Evolutionary conservation across 2,888 invertebrate species (phyloP), one percentile per base, ranked within the genome.

Genomic region (Chydorus sphaericus): DNA sequence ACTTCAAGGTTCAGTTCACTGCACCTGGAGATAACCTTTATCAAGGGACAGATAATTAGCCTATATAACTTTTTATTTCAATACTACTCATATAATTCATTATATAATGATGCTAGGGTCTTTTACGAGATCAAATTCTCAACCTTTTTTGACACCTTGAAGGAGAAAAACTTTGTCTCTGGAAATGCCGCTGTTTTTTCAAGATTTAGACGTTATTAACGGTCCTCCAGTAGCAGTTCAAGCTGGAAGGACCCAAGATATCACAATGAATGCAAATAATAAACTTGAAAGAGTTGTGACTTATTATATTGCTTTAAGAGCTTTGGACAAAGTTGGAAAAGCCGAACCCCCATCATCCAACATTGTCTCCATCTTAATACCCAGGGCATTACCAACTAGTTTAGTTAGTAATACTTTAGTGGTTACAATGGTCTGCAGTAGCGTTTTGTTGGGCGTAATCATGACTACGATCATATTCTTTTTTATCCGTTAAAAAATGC

Each of bases 1-100:
- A 4, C 18, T 33, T 37, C 37, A 36, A 33, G 4, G 55, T 65
- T 23, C 49, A 57, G 31, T 65, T 63, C 60, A 65, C 64, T 5
- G 61, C 62, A 8, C 61, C 64, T 1, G 65, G 64, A 8, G 64
- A 63, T 57, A 63, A 65, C 29, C 53, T 55, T 26, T 57, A 58
- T 55, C 36, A 28, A 1, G 61, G 61, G 20, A 59, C 56, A 51
- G 61, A 60, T 61, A 30, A n/a, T n/a, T n/a, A n/a, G n/a, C n/a
- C n/a, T n/a, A n/a, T n/a, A 52, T 14, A 48, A 4, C n/a, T 4
- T n/a, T 48, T 14, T 14, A 7, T 7, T 20, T 23, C 5, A 18
- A 48, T 18, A 3, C 26, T 4, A 3, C 14, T 3, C 48, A 4
- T 16, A 48, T 48, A 7, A 14, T 5, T 16, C 4, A 48, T 23